phyloP scores from a whole-genome alignment of 2,888 invertebrate genomes.

The Argynnis bischoffii region DNA sequence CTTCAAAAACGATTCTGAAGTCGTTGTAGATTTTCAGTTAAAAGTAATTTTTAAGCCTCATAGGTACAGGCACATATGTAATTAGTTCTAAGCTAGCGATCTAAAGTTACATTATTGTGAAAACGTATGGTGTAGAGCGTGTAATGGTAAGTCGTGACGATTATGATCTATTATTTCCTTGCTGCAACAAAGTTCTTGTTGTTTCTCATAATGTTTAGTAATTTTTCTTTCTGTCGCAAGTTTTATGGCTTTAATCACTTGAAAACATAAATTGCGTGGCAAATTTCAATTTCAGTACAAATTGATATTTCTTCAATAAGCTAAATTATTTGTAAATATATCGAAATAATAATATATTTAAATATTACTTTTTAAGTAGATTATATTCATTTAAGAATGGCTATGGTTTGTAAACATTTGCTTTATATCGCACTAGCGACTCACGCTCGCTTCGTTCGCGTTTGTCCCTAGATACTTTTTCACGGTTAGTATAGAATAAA shows the following conservation, averaged over 20 bases:
- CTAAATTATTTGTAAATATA: background rate
- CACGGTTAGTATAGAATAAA: too few relatives aligned
- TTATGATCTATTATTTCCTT: conserved; percentile 4
- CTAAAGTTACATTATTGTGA: conserved; percentile 6
- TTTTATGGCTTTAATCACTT: conserved; percentile 10
- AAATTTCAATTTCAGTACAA: conserved; percentile 11
- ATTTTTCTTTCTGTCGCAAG: conserved; percentile 17
- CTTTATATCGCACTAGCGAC: too few relatives aligned
- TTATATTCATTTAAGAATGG: too few relatives aligned
- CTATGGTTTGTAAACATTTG: too few relatives aligned
- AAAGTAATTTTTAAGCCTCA: too few relatives aligned
- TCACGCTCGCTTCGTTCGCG: too few relatives aligned
- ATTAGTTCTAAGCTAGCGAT: background rate
- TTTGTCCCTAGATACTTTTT: too few relatives aligned
- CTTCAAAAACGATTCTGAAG: too few relatives aligned
- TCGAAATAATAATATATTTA: background rate
- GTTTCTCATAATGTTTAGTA: conserved; percentile 4
- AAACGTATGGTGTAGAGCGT: conserved; percentile 4
- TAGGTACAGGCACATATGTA: background rate
- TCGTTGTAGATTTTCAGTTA: too few relatives aligned
- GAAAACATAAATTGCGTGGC: conserved; percentile 14
- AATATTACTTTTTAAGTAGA: background rate
- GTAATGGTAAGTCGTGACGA: conserved; percentile 14
- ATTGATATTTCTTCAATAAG: conserved; percentile 8
- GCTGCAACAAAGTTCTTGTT: conserved; percentile 9